Evolutionary conservation across 2,888 invertebrate genomes (phyloP), one percentile per base, ranked within the genome.

Genomic region (Lobophora halterata): DNA sequence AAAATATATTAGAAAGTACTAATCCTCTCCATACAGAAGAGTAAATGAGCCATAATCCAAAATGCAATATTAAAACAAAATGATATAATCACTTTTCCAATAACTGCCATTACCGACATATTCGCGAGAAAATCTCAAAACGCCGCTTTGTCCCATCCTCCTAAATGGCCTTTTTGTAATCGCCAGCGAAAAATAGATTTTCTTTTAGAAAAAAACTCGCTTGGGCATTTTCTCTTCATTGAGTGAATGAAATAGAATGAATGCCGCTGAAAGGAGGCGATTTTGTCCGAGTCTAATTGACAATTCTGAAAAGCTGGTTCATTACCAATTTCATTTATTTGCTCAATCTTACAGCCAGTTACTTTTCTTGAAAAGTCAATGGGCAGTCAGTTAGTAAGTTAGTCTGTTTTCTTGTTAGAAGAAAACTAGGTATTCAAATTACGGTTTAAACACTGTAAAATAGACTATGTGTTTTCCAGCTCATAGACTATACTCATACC

Each of bases 171-270:
- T 64, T 53, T 58, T 62, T 61, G 57, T 61, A 57, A 60, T 52
- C 52, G 54, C 36, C 37, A 36, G 35, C 37, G 52, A 53, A 59
- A 64, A 60, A 58, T 57, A 57, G 47, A 40, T 34, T n/a, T n/a
- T 45, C 38, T 37, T 37, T 52, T 61, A 52, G 41, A 58, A 59
- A 61, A 60, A 54, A 55, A 55, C 56, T 58, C 58, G 52, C 60
- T 61, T 55, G 55, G 49, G 48, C 62, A 64, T 61, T 68, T 62
- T 65, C 55, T 53, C 55, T 58, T 62, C 65, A 61, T 66, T 66
- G 65, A 50, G 60, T 59, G 17, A 27, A 20, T 35, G 28, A 27
- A 39, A 9, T 16, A 24, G 24, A 10, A 29, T 21, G 16, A 25
- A 40, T 30, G 30, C n/a, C 45, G 44, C 45, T 54, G 41, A 52